These are phyloP conservation scores for Sphaerodactylus townsendi DNA, from an alignment of 2,113 vertebrate species.

Conservation along the genomic window DNA sequence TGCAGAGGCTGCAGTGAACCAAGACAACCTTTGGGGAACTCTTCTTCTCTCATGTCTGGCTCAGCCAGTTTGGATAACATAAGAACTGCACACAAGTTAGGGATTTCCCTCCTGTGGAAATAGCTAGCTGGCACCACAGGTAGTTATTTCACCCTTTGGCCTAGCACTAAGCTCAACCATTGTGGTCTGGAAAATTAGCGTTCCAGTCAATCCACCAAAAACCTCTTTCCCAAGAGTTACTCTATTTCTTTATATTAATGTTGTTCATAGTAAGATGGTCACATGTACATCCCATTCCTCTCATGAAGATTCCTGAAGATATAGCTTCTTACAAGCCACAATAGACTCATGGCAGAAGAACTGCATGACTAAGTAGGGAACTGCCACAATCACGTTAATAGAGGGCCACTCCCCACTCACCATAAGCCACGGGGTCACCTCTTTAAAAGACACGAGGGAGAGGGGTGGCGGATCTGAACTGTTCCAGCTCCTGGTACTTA, in stretches of 20 bases:
- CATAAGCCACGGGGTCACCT: too few species aligned
- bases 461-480: too few species aligned
- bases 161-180: slow-evolving; percentile 1
- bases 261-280: slow-evolving; percentile 7
- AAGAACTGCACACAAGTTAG: background rate
- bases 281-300: background rate
- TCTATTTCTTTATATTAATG: background rate
- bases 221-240: slow-evolving; percentile 8
- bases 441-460: too few species aligned
- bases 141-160: slow-evolving; percentile 12
- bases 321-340: background rate
- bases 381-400: background rate
- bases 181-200: slow-evolving; percentile 23
- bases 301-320: background rate
- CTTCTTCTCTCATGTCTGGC: background rate
- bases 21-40: background rate
- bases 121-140: background rate
- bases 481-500: too few species aligned
- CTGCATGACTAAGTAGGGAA: background rate
- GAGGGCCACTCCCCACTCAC: too few species aligned
- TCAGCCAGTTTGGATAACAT: background rate
- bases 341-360: background rate
- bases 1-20: background rate
- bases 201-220: slow-evolving; percentile 16
- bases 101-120: background rate